Conservation (phyloP, 2,113 vertebrate genomes). For the Grus americana region DNA sequence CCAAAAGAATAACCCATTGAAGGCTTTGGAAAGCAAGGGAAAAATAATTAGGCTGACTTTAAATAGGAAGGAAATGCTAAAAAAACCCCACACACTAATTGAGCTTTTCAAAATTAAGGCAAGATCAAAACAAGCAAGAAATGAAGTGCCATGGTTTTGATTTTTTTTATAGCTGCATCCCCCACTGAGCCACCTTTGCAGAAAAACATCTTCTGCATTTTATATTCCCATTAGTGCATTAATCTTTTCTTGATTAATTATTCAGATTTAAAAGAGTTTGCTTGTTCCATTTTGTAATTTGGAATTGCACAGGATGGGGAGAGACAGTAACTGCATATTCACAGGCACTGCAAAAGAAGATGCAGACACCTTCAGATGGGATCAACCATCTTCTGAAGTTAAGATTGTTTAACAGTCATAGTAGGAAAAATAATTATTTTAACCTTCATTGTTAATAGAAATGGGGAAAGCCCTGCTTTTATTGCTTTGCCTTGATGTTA, state of each 20-base stretch:
- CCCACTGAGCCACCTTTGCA: background rate
- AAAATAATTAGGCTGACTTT: background rate
- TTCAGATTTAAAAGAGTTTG: background rate
- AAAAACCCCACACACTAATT: background rate
- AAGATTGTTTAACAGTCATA: background rate
- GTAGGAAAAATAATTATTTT: background rate
- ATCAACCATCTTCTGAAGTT: background rate
- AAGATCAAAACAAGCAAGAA: slow-evolving; percentile 20
- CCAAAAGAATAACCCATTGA: background rate
- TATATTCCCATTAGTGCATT: background rate
- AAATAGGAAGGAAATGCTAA: background rate
- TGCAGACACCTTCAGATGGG: background rate
- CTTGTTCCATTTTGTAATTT: background rate
- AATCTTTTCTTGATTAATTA: background rate
- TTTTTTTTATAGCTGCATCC: background rate
- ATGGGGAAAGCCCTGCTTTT: background rate
- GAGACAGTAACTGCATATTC: background rate
- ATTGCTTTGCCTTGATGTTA: background rate
- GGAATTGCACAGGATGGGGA: background rate
- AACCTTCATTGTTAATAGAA: background rate
- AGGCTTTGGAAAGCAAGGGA: background rate
- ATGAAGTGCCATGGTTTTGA: background rate
- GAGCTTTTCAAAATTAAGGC: background rate
- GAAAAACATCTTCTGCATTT: background rate
- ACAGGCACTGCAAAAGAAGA: background rate